phyloP scores from a whole-genome alignment of 2,888 invertebrate species.

The Hyles lineata region DNA sequence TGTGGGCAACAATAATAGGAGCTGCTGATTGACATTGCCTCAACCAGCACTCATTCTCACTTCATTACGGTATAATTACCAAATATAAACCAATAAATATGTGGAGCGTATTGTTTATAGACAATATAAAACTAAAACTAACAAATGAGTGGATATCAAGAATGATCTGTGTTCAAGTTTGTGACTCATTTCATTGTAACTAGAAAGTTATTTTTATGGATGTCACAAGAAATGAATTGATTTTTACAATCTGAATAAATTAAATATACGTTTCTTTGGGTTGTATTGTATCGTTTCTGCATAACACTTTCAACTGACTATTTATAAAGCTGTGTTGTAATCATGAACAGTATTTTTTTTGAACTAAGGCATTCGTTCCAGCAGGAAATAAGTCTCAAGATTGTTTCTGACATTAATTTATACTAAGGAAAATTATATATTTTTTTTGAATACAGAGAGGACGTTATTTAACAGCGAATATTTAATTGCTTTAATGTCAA shows the following conservation, averaged over 20 bases:
- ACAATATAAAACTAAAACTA: too few species aligned
- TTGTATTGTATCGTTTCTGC: too few species aligned
- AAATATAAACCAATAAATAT: too few species aligned
- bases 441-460: not conserved
- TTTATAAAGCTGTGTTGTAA: not conserved
- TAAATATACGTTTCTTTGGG: too few species aligned
- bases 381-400: conserved; percentile 11
- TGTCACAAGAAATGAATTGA: too few species aligned
- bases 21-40: conserved; percentile 62
- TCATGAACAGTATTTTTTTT: not conserved
- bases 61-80: conserved; percentile 8
- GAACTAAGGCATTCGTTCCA: not conserved
- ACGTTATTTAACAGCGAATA: not conserved
- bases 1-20: conserved; percentile 54
- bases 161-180: too few species aligned
- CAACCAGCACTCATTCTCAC: conserved; percentile 32
- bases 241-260: too few species aligned
- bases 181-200: too few species aligned
- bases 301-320: not conserved
- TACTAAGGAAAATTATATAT: not conserved
- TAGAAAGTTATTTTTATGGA: too few species aligned
- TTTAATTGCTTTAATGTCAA: not conserved
- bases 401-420: conserved; percentile 8
- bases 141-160: too few species aligned
- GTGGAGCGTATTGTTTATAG: too few species aligned